These are phyloP conservation scores for Thomomys bottae DNA, from an alignment of 2,113 vertebrate species.

Conservation along the genomic window DNA sequence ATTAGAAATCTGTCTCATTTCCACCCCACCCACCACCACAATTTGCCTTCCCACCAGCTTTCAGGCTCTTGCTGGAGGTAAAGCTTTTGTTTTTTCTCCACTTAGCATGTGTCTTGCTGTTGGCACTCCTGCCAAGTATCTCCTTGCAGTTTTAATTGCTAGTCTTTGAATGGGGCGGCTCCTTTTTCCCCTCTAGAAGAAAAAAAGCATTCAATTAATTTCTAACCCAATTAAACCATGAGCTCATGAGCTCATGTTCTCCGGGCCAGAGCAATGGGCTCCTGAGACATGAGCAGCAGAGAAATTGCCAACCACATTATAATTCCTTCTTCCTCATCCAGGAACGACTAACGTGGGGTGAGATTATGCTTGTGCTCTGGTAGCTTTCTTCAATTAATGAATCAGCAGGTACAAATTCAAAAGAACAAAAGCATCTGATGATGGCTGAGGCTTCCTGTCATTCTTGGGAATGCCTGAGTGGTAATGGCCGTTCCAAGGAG, in stretches of 20 bases:
- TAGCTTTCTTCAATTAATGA: slow-evolving; percentile 70
- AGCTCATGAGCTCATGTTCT: slow-evolving; percentile 65
- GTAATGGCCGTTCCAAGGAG: neutral
- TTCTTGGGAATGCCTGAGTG: neutral
- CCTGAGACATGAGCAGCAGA: slow-evolving; percentile 52
- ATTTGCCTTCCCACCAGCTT: neutral
- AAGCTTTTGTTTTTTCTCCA: slow-evolving; percentile 35
- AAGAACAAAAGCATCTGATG: slow-evolving; percentile 41
- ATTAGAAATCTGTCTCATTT: neutral
- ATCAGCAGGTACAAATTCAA: slow-evolving; percentile 62
- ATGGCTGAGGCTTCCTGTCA: neutral
- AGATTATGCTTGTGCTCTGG: slow-evolving; percentile 57
- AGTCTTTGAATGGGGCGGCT: slow-evolving; percentile 59
- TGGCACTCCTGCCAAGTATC: slow-evolving; percentile 59
- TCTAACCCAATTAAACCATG: slow-evolving; percentile 78
- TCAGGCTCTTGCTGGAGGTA: neutral
- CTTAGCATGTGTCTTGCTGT: neutral
- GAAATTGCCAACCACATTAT: slow-evolving; percentile 54
- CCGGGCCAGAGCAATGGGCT: slow-evolving; percentile 58
- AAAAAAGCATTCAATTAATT: slow-evolving; percentile 76
- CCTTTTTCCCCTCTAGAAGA: slow-evolving; percentile 56
- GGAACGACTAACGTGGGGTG: slow-evolving; percentile 44
- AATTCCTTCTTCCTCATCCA: slow-evolving; percentile 30
- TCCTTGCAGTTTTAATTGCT: slow-evolving; percentile 74
- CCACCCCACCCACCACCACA: neutral